Evolutionary conservation across 1,140 invertebrate species (phyloP).

Genomic region (Hypothenemus hampei): DNA sequence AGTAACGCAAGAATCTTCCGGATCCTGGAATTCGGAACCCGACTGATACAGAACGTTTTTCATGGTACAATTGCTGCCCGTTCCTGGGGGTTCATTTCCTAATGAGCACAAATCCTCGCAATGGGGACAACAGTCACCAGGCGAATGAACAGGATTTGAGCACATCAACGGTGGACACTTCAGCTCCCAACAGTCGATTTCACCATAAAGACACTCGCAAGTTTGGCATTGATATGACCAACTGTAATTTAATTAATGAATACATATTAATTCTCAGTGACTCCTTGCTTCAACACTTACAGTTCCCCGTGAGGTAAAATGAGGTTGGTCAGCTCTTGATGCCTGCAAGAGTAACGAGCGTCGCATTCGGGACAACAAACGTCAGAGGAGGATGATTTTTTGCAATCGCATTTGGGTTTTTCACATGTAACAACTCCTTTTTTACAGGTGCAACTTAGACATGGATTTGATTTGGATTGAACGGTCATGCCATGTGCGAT

Average conservation of each 20-base stretch:
- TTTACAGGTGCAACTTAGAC: slow-evolving; percentile 57
- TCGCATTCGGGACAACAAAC: slow-evolving; percentile 77
- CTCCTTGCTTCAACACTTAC: neutral
- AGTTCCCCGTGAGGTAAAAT: slow-evolving; percentile 72
- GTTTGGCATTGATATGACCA: slow-evolving; percentile 89
- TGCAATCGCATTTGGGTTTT: slow-evolving; percentile 58
- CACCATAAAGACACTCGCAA: slow-evolving; percentile 82
- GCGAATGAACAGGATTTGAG: slow-evolving; percentile 57
- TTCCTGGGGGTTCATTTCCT: slow-evolving; percentile 29
- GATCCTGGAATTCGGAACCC: slow-evolving; percentile 54
- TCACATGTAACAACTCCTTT: slow-evolving; percentile 61
- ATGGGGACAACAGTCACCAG: slow-evolving; percentile 66
- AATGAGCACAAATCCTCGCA: slow-evolving; percentile 58
- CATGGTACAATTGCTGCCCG: slow-evolving; percentile 54
- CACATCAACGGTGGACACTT: slow-evolving; percentile 68
- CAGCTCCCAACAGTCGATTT: slow-evolving; percentile 80
- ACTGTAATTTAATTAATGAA: slow-evolving; percentile 10
- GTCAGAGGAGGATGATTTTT: slow-evolving; percentile 48
- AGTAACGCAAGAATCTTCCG: slow-evolving; percentile 63
- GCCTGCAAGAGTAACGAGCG: slow-evolving; percentile 62
- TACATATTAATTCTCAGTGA: neutral
- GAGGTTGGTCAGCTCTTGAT: slow-evolving; percentile 72
- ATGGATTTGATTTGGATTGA: slow-evolving; percentile 52
- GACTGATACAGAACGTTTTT: slow-evolving; percentile 56
- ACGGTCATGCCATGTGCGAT: slow-evolving; percentile 53